Percentiles rank a stretch among this genome's conserved stretches.
Conservation (phyloP, 2,797 vertebrate genomes). For the Fundulus diaphanus region DNA sequence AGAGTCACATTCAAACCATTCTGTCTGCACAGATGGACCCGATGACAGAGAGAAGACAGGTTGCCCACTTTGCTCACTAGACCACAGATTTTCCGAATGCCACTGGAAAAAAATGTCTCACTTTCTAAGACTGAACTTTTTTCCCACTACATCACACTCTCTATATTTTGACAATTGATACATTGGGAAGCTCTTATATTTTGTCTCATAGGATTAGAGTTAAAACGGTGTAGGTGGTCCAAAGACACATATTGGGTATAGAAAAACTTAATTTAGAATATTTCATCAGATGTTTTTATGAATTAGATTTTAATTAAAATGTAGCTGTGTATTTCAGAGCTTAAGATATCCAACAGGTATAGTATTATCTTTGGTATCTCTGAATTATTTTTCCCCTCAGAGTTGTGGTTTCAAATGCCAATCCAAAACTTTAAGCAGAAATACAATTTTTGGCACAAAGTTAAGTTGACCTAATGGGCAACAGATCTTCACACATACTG, state of each 20-base stretch:
- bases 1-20: slow-evolving; percentile 43
- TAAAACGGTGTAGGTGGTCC: too few species aligned
- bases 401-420: not conserved
- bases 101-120: not conserved
- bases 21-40: slow-evolving; percentile 47
- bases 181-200: slow-evolving; percentile 5
- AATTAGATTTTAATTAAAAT: not conserved
- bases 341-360: too few species aligned
- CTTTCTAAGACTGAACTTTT: not conserved
- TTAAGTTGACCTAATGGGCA: not conserved
- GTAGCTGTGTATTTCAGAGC: not conserved
- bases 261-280: not conserved
- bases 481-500: not conserved
- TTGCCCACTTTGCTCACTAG: slow-evolving; percentile 3
- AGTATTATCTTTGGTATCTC: not conserved
- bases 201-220: not conserved
- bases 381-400: not conserved
- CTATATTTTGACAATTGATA: slow-evolving; percentile 1
- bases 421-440: not conserved
- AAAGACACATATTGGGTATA: not conserved
- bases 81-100: not conserved
- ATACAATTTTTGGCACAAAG: not conserved
- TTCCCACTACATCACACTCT: not conserved
- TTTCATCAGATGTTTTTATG: not conserved
- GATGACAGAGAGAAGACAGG: not conserved